Evolutionary conservation across 2,888 invertebrate species (phyloP).

Genomic region (Pristionchus maxplancki): DNA sequence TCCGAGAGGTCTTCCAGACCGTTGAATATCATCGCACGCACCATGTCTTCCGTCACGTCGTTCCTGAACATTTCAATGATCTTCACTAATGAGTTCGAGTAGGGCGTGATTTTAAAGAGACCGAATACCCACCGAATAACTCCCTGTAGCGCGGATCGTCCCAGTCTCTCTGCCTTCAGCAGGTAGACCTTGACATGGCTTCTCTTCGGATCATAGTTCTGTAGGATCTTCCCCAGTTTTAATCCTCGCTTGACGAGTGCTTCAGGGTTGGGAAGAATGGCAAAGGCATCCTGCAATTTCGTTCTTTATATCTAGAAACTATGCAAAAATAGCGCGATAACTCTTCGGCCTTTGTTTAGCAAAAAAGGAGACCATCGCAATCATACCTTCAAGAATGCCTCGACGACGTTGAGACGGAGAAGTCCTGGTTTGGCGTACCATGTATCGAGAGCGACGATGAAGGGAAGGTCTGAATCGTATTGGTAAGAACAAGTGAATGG

Average conservation of each 20-base stretch:
- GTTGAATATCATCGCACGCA: constrained; percentile 62
- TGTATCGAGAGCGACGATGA: constrained; percentile 69
- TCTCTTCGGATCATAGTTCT: constrained; percentile 24
- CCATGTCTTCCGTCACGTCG: constrained; percentile 66
- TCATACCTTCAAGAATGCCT: constrained; percentile 58
- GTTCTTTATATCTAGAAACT: no score
- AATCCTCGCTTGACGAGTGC: constrained; percentile 60
- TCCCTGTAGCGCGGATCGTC: constrained; percentile 67
- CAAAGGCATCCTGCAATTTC: constrained; percentile 62
- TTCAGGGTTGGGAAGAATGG: constrained; percentile 60
- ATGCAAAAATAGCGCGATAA: no score
- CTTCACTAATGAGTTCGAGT: no score
- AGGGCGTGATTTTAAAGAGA: no score
- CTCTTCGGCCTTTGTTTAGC: no score
- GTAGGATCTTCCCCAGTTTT: background rate
- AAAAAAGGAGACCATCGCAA: no score
- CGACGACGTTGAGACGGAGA: constrained; percentile 61
- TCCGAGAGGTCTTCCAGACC: constrained; percentile 61
- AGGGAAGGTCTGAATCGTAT: constrained; percentile 55
- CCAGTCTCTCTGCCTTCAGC: constrained; percentile 70
- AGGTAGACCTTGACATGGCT: constrained; percentile 55
- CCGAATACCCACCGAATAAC: constrained; percentile 63
- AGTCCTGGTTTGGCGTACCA: constrained; percentile 66
- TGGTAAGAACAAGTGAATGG: no score
- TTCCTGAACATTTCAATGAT: constrained; percentile 58